Conservation (phyloP, 1,140 invertebrate species). For the Phthorimaea operculella region DNA sequence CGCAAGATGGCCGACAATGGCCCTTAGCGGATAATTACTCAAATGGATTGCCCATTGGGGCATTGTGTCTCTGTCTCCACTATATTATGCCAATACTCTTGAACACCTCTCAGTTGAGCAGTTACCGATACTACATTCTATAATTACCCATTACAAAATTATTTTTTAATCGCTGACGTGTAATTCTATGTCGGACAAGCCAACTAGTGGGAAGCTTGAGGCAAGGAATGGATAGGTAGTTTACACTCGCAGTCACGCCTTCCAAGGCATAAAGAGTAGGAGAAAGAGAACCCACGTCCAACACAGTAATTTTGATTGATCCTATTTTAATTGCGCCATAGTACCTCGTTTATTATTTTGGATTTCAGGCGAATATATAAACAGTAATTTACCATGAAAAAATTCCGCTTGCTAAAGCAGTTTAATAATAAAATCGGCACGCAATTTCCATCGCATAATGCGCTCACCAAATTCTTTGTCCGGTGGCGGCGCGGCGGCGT, state of each 20-base stretch:
- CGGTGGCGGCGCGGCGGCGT: slow-evolving; percentile 7
- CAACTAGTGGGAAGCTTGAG: too few species aligned
- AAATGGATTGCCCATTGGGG: slow-evolving; percentile 66
- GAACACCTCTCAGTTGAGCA: slow-evolving; percentile 13
- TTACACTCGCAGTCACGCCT: neutral
- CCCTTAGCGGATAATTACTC: slow-evolving; percentile 66
- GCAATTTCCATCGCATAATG: neutral
- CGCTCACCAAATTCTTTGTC: slow-evolving; percentile 6
- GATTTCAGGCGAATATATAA: neutral
- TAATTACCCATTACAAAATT: too few species aligned
- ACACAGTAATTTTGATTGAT: neutral
- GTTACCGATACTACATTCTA: too few species aligned
- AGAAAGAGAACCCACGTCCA: too few species aligned
- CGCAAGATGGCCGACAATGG: slow-evolving; percentile 64
- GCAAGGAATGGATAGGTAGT: too few species aligned
- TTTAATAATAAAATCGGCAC: neutral
- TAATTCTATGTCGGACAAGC: too few species aligned
- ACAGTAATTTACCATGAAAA: neutral
- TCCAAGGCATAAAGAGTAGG: too few species aligned
- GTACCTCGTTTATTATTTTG: neutral
- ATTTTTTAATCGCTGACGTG: too few species aligned
- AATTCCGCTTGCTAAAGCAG: neutral
- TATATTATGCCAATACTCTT: slow-evolving; percentile 41
- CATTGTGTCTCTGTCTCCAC: slow-evolving; percentile 53
- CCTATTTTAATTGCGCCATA: neutral